Percentiles rank a stretch among this genome's conserved stretches.
phyloP scores from a whole-genome alignment of 1,140 invertebrate genomes.

The Dreissena rostriformis region DNA sequence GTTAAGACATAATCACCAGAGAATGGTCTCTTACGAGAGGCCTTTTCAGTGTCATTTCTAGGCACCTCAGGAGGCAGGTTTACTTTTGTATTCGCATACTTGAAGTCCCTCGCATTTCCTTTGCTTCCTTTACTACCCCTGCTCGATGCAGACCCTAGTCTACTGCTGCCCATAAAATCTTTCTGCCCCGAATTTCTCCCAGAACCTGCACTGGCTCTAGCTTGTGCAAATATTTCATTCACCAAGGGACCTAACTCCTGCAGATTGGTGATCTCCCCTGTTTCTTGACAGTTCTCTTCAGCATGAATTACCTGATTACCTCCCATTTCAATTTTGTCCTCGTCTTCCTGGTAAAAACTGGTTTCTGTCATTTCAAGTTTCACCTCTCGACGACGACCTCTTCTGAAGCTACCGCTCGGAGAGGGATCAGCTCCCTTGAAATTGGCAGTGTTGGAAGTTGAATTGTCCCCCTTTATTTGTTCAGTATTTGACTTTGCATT shows the following conservation, averaged over 20 bases:
- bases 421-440: slow-evolving; percentile 54
- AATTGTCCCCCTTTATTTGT: slow-evolving; percentile 35
- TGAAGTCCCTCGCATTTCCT: slow-evolving; percentile 33
- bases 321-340: slow-evolving; percentile 55
- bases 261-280: slow-evolving; percentile 42
- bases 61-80: slow-evolving; percentile 28
- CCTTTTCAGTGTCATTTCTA: slow-evolving; percentile 22
- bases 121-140: slow-evolving; percentile 41
- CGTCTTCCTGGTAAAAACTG: slow-evolving; percentile 58
- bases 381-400: slow-evolving; percentile 46
- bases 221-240: slow-evolving; percentile 56
- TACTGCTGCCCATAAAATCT: slow-evolving; percentile 31
- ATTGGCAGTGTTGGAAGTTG: slow-evolving; percentile 28
- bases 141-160: slow-evolving; percentile 45
- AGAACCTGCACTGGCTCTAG: slow-evolving; percentile 17
- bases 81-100: slow-evolving; percentile 47
- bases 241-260: slow-evolving; percentile 50
- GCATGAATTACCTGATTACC: slow-evolving; percentile 43
- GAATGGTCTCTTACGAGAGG: slow-evolving; percentile 32
- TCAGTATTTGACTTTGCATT: background rate
- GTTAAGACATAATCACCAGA: slow-evolving; percentile 48
- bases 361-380: slow-evolving; percentile 57
- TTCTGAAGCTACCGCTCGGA: slow-evolving; percentile 49
- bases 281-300: slow-evolving; percentile 46
- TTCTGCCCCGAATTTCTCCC: slow-evolving; percentile 33